A percentile compares a stretch with the other conserved stretches of the same genome.
phyloP scores from a whole-genome alignment of 92 coral and sea anemone species.

The Epizoanthus stellaris region DNA sequence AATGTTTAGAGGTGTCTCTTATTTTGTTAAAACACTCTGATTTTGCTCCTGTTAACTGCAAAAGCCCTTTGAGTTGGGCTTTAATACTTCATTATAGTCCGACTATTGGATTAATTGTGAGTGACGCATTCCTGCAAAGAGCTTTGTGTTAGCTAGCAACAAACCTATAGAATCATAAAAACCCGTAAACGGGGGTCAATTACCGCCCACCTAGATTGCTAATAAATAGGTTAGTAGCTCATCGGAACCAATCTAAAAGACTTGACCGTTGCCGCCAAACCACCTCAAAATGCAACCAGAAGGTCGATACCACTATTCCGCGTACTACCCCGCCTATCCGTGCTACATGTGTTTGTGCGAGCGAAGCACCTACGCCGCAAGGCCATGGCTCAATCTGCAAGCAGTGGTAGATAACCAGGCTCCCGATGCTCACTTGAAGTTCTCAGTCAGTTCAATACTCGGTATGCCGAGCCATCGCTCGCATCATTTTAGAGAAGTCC shows the following conservation, averaged over 20 bases:
- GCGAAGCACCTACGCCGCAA: conserved; percentile 13
- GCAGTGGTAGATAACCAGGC: conserved; percentile 10
- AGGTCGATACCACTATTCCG: conserved; percentile 3
- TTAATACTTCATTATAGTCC: conserved; percentile 46
- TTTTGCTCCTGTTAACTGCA: conserved; percentile 10
- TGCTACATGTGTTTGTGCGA: conserved; percentile 39
- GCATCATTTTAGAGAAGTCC: conserved; percentile 19
- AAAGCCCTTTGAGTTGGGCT: conserved; percentile 15
- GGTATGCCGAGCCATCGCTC: conserved; percentile 29
- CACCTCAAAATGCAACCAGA: conserved; percentile 29
- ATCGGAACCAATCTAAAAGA: neutral
- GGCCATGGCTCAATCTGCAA: conserved; percentile 19
- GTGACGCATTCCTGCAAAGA: conserved; percentile 36
- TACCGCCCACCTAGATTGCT: conserved; percentile 14
- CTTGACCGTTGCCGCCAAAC: neutral
- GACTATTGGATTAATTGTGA: conserved; percentile 48
- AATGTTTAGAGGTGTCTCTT: conserved; percentile 20
- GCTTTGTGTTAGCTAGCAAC: conserved; percentile 40
- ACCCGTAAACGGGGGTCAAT: conserved; percentile 31
- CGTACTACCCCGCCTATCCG: conserved; percentile 23
- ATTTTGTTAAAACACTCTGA: conserved; percentile 3
- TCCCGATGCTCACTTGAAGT: conserved; percentile 33
- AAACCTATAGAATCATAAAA: conserved; percentile 20
- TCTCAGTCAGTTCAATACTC: conserved; percentile 37
- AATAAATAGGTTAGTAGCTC: conserved; percentile 1